Evolutionary conservation across 1,140 invertebrate species (phyloP).

Genomic region (Drosophila sp.): DNA sequence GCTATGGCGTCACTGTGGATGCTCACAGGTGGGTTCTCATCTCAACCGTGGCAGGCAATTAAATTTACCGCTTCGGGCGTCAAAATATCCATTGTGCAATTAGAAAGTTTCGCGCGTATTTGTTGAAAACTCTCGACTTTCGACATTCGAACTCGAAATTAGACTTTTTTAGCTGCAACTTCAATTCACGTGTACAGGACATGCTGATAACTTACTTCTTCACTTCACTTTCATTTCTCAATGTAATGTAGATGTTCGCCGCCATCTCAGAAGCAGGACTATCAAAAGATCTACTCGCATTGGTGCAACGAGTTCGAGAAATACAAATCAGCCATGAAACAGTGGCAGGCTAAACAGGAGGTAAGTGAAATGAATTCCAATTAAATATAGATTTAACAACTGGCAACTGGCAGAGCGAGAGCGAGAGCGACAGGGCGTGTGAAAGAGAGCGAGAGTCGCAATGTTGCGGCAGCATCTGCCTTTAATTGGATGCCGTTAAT

Average conservation of each 20-base stretch:
- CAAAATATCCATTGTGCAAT: slow-evolving; percentile 44
- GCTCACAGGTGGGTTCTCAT: slow-evolving; percentile 86
- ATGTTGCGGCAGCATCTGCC: slow-evolving; percentile 41
- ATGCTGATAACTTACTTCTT: slow-evolving; percentile 53
- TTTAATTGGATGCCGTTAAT: slow-evolving; percentile 65
- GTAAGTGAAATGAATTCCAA: slow-evolving; percentile 85
- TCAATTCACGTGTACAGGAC: slow-evolving; percentile 27
- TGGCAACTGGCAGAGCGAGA: neutral
- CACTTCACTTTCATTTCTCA: neutral
- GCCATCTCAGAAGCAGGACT: slow-evolving; percentile 89
- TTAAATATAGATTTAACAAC: slow-evolving; percentile 54
- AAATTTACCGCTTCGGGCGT: slow-evolving; percentile 34
- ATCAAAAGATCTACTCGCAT: slow-evolving; percentile 91
- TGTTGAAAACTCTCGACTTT: slow-evolving; percentile 34
- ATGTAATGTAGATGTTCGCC: slow-evolving; percentile 87
- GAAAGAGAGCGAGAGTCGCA: neutral
- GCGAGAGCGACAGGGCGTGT: neutral
- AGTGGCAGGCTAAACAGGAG: slow-evolving; percentile 90
- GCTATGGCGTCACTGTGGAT: slow-evolving; percentile 90
- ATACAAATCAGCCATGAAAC: slow-evolving; percentile 91
- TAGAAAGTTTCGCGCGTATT: slow-evolving; percentile 43
- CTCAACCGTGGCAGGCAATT: slow-evolving; percentile 16
- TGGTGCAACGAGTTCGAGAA: slow-evolving; percentile 93
- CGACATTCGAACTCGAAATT: neutral
- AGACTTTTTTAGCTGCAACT: slow-evolving; percentile 24